phyloP scores from a whole-genome alignment of 2,113 vertebrate species.

The Sterrhoptilus dennistouni region DNA sequence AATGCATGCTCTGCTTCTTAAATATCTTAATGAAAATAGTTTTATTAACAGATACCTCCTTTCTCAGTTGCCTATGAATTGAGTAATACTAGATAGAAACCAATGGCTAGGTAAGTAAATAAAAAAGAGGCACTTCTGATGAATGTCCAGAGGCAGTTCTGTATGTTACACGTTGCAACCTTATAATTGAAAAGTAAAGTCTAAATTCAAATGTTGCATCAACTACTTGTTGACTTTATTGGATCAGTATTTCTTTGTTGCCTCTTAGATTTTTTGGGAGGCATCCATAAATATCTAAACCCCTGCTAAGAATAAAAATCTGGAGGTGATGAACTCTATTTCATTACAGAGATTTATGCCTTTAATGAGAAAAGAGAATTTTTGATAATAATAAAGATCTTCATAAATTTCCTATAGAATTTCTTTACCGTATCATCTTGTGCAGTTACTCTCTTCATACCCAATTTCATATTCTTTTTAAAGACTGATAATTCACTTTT shows the following conservation, averaged over 20 bases:
- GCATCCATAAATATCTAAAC: background rate
- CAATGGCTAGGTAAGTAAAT: slow-evolving; percentile 36
- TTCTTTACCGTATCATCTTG: background rate
- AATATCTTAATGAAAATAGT: slow-evolving; percentile 23
- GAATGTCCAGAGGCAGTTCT: background rate
- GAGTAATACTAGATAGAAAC: background rate
- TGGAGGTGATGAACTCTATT: background rate
- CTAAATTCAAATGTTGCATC: slow-evolving; percentile 15
- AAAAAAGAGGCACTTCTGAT: background rate
- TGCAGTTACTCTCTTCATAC: background rate
- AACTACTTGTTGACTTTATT: slow-evolving; percentile 27
- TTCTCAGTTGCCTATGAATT: slow-evolving; percentile 22
- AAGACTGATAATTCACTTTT: background rate
- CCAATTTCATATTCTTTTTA: background rate
- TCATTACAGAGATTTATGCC: background rate
- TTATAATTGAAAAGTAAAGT: background rate
- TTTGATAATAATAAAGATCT: slow-evolving; percentile 23
- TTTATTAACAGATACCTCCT: slow-evolving; percentile 15
- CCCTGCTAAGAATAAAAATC: background rate
- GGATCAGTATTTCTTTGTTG: background rate
- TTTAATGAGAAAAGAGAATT: background rate
- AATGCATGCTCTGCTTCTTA: background rate
- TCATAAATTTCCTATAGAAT: background rate
- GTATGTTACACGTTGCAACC: background rate
- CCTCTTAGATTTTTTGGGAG: background rate